A percentile compares a stretch with the other conserved stretches of the same genome.
phyloP scores from a whole-genome alignment of 2,888 invertebrate genomes.

The Steinernema hermaphroditum region DNA sequence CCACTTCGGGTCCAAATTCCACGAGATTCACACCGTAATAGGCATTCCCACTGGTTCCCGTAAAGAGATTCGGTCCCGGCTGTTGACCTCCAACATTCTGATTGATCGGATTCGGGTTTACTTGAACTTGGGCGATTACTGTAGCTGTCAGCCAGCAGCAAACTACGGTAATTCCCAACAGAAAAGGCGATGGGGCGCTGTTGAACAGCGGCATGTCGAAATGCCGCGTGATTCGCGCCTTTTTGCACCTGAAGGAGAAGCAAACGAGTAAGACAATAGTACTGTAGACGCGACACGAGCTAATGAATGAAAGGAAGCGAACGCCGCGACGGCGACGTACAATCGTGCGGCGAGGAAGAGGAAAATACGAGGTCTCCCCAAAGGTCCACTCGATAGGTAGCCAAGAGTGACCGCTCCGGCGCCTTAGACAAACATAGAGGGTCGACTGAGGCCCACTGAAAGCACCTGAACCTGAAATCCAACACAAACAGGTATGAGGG shows the following conservation, averaged over 20 bases:
- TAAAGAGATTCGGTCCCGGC: slow-evolving; percentile 43
- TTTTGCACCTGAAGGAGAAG: background rate
- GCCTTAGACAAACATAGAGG: slow-evolving; percentile 23
- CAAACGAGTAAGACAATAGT: background rate
- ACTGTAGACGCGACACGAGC: background rate
- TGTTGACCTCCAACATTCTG: slow-evolving; percentile 7
- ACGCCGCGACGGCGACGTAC: slow-evolving; percentile 6
- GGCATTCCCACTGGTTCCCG: slow-evolving; percentile 59
- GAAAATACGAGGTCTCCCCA: slow-evolving; percentile 23
- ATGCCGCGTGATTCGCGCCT: background rate
- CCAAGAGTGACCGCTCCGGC: slow-evolving; percentile 30
- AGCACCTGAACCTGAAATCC: slow-evolving; percentile 30
- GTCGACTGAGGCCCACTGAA: slow-evolving; percentile 27
- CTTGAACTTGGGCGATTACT: slow-evolving; percentile 7
- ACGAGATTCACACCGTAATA: slow-evolving; percentile 63
- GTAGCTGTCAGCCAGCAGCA: background rate
- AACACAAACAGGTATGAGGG: slow-evolving; percentile 28
- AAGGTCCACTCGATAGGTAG: slow-evolving; percentile 24
- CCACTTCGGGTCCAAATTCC: slow-evolving; percentile 62
- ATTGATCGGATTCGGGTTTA: slow-evolving; percentile 20
- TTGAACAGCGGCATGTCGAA: background rate
- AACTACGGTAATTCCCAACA: background rate
- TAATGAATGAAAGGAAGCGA: slow-evolving; percentile 24
- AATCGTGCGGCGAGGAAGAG: background rate
- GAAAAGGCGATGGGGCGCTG: background rate